phyloP scores from a whole-genome alignment of 2,888 invertebrate species.

The Drosophila putrida region DNA sequence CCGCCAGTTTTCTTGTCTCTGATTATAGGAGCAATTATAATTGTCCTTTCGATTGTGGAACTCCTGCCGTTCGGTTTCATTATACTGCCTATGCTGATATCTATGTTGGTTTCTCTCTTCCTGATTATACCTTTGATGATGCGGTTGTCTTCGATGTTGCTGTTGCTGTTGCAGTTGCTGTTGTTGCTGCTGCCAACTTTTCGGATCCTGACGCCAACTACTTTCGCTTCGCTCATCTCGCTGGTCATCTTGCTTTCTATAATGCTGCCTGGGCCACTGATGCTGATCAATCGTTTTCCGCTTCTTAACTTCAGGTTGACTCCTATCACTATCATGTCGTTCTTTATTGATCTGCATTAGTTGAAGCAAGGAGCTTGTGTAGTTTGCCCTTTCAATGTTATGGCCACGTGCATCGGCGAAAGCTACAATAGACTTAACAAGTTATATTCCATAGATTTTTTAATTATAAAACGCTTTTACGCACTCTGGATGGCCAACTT shows the following conservation, averaged over 20 bases:
- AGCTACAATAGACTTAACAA: conserved; percentile 84
- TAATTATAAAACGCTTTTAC: conserved; percentile 36
- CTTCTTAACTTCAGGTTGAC: not conserved
- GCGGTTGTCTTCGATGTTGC: not conserved
- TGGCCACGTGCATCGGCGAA: conserved; percentile 90
- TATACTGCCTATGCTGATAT: not conserved
- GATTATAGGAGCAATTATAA: not conserved
- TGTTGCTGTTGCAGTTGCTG: not conserved
- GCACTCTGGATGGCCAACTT: conserved; percentile 88
- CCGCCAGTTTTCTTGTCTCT: not conserved
- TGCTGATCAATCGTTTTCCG: not conserved
- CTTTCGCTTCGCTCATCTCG: not conserved
- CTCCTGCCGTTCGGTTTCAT: not conserved
- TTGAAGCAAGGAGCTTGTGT: conserved; percentile 74
- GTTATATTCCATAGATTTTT: not conserved
- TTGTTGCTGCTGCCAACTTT: conserved; percentile 2
- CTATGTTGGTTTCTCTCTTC: not conserved
- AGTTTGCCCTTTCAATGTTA: conserved; percentile 88
- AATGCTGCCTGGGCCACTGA: not conserved
- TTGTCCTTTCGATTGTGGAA: not conserved
- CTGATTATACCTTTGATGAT: not conserved
- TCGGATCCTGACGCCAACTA: conserved; percentile 23
- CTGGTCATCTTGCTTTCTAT: not conserved
- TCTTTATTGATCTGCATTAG: not conserved
- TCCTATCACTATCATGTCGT: not conserved